Conservation (phyloP, 2,113 vertebrate genomes). For the Bufo gargarizans region DNA sequence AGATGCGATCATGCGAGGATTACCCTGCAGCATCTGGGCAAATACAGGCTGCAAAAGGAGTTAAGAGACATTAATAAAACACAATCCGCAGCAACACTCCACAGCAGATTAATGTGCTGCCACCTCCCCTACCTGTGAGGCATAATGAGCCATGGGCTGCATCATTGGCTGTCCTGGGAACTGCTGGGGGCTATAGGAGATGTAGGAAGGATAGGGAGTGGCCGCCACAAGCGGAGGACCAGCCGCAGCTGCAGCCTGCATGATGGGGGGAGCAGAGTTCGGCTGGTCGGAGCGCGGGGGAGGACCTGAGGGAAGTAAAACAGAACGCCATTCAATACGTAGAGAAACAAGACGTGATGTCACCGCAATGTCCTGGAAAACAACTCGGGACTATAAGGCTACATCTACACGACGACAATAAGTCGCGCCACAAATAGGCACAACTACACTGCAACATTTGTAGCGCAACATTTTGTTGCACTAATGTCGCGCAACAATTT, state of each 20-base stretch:
- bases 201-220: slow-evolving; percentile 86
- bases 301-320: slow-evolving; percentile 69
- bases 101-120: neutral
- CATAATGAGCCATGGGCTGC: slow-evolving; percentile 86
- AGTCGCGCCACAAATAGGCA: too few relatives aligned
- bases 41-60: slow-evolving; percentile 61
- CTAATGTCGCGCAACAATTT: too few relatives aligned
- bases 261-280: slow-evolving; percentile 79
- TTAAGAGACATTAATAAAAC: neutral
- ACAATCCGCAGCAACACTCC: too few relatives aligned
- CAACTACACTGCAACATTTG: too few relatives aligned
- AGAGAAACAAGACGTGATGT: neutral
- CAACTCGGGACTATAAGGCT: too few relatives aligned
- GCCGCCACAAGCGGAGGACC: slow-evolving; percentile 86
- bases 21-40: slow-evolving; percentile 85
- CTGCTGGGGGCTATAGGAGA: slow-evolving; percentile 88
- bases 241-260: slow-evolving; percentile 84
- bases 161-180: slow-evolving; percentile 88
- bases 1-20: slow-evolving; percentile 84
- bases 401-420: too few relatives aligned
- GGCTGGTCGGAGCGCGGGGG: slow-evolving; percentile 81
- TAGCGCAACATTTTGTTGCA: too few relatives aligned
- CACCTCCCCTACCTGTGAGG: slow-evolving; percentile 77
- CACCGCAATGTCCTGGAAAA: too few relatives aligned
- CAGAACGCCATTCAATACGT: neutral